Evolutionary conservation across 2,888 invertebrate genomes (phyloP), one percentile per base, ranked within the genome.

Genomic region (Meghimatium bilineatum): DNA sequence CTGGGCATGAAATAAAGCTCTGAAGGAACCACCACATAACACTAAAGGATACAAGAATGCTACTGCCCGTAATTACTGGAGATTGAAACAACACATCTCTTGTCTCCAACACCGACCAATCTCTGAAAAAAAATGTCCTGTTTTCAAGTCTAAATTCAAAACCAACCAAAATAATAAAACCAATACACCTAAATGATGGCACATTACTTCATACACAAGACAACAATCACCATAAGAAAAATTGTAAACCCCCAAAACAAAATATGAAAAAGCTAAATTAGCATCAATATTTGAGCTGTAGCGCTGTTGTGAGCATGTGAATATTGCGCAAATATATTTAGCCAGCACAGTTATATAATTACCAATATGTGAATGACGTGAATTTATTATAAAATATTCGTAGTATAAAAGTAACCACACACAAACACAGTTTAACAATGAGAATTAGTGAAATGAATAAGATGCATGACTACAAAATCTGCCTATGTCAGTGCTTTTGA

Each of bases 351-450:
- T 12, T 8, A 44, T 44, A 20, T 60, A 60, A 56, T 44, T 56
- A 56, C 56, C 20, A 8, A n/a, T 67, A 63, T 44, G 78, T 67
- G 66, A 49, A 29, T 49, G 20, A 78, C 76, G 36, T 32, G n/a
- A 67, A 49, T 49, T 67, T 66, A n/a, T 67, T 23, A 78, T 66
- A 44, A 67, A 66, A 78, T 49, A 67, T 66, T 12, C 32, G n/a
- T 66, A 67, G 67, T 67, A 78, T 78, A 67, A 78, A 76, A 76
- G 36, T 60, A 76, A 60, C 76, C 76, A 76, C 76, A 76, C 34
- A 60, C 34, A 76, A 56, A 76, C 76, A 76, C 29, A 56, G 32
- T 76, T 60, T 34, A 56, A 56, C 6, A 17, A 56, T 56, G 14
- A 56, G 23, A 56, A 56, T 23, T 56, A 23, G 56, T 56, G 2